These are phyloP conservation scores for Onychostruthus taczanowskii DNA, from an alignment of 2,113 vertebrate species.

Conservation along the genomic window DNA sequence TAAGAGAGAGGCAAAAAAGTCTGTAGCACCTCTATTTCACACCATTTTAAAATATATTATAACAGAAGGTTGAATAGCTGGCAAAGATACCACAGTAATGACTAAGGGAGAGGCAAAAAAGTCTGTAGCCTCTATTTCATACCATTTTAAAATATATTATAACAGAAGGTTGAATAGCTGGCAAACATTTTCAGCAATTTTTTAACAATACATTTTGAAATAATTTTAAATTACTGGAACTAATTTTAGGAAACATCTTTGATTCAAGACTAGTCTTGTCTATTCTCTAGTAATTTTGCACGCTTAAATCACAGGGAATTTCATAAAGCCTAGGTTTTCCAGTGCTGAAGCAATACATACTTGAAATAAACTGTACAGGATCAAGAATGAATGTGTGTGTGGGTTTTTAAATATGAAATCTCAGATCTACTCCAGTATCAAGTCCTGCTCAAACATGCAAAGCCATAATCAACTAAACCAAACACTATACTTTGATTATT, in stretches of 20 bases:
- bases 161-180: neutral
- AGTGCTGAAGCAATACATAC: neutral
- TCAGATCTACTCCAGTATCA: neutral
- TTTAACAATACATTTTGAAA: neutral
- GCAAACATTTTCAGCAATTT: neutral
- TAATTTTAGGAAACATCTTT: neutral
- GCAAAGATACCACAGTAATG: neutral
- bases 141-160: neutral
- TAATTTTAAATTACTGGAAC: neutral
- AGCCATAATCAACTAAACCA: neutral
- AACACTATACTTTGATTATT: neutral
- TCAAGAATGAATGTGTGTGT: neutral
- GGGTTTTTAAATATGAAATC: neutral
- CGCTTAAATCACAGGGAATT: neutral
- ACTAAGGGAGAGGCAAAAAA: neutral
- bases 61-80: neutral
- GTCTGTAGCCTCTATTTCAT: neutral
- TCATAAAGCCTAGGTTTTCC: neutral
- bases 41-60: neutral
- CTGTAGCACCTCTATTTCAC: neutral
- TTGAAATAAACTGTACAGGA: neutral
- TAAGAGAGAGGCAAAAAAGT: neutral
- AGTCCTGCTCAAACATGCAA: neutral
- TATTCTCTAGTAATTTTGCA: neutral
- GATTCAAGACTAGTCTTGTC: neutral